A percentile compares a stretch with the other conserved stretches of the same genome.
phyloP scores from a whole-genome alignment of 2,113 vertebrate species.

The Anoura caudifer region DNA sequence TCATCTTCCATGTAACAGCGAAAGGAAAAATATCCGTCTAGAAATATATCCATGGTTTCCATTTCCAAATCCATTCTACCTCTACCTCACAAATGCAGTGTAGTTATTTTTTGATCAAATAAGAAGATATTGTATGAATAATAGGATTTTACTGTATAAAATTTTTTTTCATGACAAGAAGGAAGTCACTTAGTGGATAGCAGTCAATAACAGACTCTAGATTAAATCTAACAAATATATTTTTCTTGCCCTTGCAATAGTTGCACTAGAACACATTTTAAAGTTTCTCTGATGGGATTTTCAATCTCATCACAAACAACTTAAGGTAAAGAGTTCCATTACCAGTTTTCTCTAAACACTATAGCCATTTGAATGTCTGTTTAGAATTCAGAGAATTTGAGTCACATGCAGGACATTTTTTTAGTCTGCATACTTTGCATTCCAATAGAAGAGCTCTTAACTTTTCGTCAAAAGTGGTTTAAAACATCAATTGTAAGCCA shows the following conservation, averaged over 20 bases:
- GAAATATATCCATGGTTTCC: slow-evolving; percentile 33
- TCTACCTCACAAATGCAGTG: slow-evolving; percentile 19
- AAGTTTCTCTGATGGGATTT: slow-evolving; percentile 52
- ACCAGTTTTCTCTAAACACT: slow-evolving; percentile 23
- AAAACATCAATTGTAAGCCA: slow-evolving; percentile 24
- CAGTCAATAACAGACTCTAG: slow-evolving; percentile 23
- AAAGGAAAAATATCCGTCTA: slow-evolving; percentile 40
- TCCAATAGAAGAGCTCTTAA: slow-evolving; percentile 31
- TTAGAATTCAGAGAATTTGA: slow-evolving; percentile 56
- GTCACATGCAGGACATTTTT: slow-evolving; percentile 32
- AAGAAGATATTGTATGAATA: slow-evolving; percentile 37
- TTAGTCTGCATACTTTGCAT: slow-evolving; percentile 55
- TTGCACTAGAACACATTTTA: background rate
- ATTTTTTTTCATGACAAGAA: background rate
- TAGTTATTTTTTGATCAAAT: slow-evolving; percentile 34
- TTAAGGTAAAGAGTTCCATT: background rate
- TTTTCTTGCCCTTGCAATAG: slow-evolving; percentile 9
- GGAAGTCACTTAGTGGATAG: background rate
- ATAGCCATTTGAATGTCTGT: background rate
- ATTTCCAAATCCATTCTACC: slow-evolving; percentile 22
- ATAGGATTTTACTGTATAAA: slow-evolving; percentile 28
- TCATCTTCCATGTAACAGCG: background rate
- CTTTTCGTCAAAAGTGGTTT: slow-evolving; percentile 22
- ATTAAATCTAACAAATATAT: slow-evolving; percentile 4
- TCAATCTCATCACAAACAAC: slow-evolving; percentile 37